phyloP scores from a whole-genome alignment of 2,888 invertebrate genomes.

The Cyclophora albipunctata region DNA sequence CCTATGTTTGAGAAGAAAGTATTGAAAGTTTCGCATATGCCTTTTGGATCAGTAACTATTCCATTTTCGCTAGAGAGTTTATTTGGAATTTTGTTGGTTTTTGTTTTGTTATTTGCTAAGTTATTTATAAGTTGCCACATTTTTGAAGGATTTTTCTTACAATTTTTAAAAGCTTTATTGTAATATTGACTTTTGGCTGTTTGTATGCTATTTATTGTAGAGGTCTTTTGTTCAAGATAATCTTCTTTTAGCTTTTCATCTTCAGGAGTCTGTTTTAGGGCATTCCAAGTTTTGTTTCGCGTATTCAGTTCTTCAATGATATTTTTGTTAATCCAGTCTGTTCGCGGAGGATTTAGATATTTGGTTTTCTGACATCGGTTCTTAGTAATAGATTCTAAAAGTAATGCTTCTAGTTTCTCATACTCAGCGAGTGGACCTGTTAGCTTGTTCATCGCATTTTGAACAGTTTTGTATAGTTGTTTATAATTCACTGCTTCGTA shows the following conservation, averaged over 20 bases:
- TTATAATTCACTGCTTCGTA: slow-evolving; percentile 6
- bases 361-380: slow-evolving; percentile 14
- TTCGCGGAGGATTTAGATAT: slow-evolving; percentile 10
- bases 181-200: slow-evolving; percentile 10
- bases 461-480: slow-evolving; percentile 1
- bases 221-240: slow-evolving; percentile 4
- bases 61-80: slow-evolving; percentile 5
- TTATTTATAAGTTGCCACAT: slow-evolving; percentile 19
- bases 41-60: slow-evolving; percentile 6
- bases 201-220: slow-evolving; percentile 4
- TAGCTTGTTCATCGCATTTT: not conserved
- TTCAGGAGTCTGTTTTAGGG: slow-evolving; percentile 7
- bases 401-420: not conserved
- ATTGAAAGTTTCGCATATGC: slow-evolving; percentile 19
- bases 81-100: slow-evolving; percentile 4
- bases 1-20: slow-evolving; percentile 13
- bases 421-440: not conserved
- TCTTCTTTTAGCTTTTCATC: slow-evolving; percentile 6
- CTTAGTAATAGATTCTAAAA: not conserved
- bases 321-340: slow-evolving; percentile 21
- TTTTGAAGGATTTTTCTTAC: slow-evolving; percentile 12
- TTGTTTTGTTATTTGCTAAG: slow-evolving; percentile 13
- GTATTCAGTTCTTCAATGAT: slow-evolving; percentile 15
- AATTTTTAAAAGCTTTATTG: slow-evolving; percentile 9
- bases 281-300: slow-evolving; percentile 17